A percentile compares a stretch with the other conserved stretches of the same genome.
These are phyloP conservation scores for Tyria jacobaeae DNA, from an alignment of 2,888 invertebrate genomes.

Conservation along the genomic window DNA sequence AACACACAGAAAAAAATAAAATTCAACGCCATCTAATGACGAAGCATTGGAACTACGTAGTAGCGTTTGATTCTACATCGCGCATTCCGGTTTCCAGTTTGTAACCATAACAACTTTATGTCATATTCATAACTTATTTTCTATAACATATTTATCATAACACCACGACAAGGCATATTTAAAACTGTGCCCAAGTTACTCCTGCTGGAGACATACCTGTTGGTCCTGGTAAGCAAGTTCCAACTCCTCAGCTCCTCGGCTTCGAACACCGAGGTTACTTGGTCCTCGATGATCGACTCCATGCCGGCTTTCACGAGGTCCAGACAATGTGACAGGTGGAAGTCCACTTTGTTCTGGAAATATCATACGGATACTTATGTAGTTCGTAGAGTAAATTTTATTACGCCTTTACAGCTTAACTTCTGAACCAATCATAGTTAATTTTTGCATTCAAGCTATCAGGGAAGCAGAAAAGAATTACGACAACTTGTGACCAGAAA, in stretches of 20 bases:
- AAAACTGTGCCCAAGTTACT: too few species aligned
- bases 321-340: slow-evolving; percentile 94
- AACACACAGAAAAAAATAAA: not conserved
- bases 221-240: slow-evolving; percentile 98
- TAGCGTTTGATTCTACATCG: not conserved
- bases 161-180: too few species aligned
- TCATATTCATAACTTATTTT: too few species aligned
- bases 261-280: slow-evolving; percentile 98
- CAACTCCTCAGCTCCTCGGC: slow-evolving; percentile 98
- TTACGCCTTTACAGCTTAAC: too few species aligned
- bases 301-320: slow-evolving; percentile 97
- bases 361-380: not conserved
- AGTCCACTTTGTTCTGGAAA: slow-evolving; percentile 85
- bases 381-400: too few species aligned
- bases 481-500: too few species aligned
- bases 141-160: too few species aligned
- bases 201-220: slow-evolving; percentile 74
- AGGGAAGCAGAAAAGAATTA: too few species aligned
- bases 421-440: too few species aligned
- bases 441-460: too few species aligned
- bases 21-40: not conserved
- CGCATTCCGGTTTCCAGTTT: too few species aligned
- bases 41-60: not conserved
- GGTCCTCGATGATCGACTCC: slow-evolving; percentile 99
- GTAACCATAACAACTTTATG: too few species aligned